Conservation (phyloP, 2,888 invertebrate genomes). For the Amiota mariae region DNA sequence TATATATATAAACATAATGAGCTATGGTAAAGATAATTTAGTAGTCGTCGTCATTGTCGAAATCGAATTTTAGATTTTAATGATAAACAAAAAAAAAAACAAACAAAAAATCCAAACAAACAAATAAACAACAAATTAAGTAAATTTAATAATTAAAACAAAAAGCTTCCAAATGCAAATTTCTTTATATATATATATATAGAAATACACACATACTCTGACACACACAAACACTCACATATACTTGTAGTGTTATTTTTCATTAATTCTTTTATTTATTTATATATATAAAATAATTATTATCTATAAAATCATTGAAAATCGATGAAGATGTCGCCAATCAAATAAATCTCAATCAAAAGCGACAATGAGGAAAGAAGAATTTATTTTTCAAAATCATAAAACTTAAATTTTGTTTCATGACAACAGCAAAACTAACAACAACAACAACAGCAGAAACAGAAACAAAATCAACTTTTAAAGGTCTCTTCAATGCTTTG, state of each 20-base stretch:
- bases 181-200: no score
- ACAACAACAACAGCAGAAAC: constrained; percentile 40
- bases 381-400: constrained; percentile 20
- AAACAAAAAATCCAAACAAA: no score
- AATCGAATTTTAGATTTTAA: constrained; percentile 25
- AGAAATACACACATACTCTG: no score
- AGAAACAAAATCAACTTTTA: constrained; percentile 21
- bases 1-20: no score
- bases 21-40: no score
- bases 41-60: neutral
- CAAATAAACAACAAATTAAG: constrained; percentile 64
- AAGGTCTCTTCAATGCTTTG: no score
- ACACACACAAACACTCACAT: no score
- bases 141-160: constrained; percentile 31
- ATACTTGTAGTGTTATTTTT: no score
- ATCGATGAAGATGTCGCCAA: neutral
- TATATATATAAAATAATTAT: no score
- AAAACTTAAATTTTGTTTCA: constrained; percentile 30
- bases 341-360: neutral
- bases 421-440: constrained; percentile 37
- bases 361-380: neutral
- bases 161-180: constrained; percentile 26
- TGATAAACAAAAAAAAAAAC: constrained; percentile 8
- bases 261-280: no score
- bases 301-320: neutral